phyloP scores from a whole-genome alignment of 2,888 invertebrate genomes.

The Sycophila texana region DNA sequence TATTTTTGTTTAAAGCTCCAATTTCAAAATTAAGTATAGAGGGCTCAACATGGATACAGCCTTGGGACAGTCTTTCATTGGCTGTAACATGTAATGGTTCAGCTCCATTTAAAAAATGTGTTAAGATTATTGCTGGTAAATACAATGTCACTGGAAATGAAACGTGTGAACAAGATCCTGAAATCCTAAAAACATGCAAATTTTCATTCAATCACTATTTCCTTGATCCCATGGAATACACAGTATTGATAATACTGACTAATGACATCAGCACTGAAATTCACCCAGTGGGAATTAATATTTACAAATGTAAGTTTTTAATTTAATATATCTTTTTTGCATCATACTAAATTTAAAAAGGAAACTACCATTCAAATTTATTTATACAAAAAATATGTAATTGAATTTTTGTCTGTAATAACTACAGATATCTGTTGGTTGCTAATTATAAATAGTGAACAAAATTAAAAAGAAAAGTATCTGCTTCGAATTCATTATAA shows the following conservation, averaged over 20 bases:
- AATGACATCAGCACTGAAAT: constrained; percentile 86
- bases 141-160: constrained; percentile 88
- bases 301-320: constrained; percentile 85
- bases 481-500: not conserved
- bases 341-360: not conserved
- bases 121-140: constrained; percentile 80
- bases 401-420: too few species aligned
- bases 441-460: too few species aligned
- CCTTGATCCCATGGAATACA: constrained; percentile 82
- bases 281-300: constrained; percentile 85
- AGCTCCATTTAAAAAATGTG: constrained; percentile 84
- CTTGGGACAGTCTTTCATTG: constrained; percentile 86
- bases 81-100: constrained; percentile 86
- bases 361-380: not conserved
- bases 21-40: constrained; percentile 82
- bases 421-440: too few species aligned
- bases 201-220: constrained; percentile 84
- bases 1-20: constrained; percentile 79
- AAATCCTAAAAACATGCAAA: constrained; percentile 77
- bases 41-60: constrained; percentile 89
- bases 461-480: not conserved
- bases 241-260: constrained; percentile 86
- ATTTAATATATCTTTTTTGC: not conserved
- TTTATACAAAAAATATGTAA: too few species aligned
- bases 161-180: constrained; percentile 78